Percentiles rank a stretch among this genome's conserved stretches.
phyloP scores from a whole-genome alignment of 2,888 invertebrate genomes.

The Baccha elongata region DNA sequence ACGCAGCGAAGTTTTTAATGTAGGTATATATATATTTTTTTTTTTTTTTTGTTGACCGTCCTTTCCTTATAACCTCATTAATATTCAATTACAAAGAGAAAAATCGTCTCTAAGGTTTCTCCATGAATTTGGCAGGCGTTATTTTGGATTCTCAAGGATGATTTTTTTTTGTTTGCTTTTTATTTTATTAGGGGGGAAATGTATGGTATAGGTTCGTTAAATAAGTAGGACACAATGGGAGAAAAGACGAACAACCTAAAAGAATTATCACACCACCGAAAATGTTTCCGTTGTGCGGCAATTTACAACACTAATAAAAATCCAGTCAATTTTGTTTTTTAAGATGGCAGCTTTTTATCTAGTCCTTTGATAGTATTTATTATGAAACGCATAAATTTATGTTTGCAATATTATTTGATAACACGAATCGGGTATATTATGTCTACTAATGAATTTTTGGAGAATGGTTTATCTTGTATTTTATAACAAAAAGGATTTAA shows the following conservation, averaged over 20 bases:
- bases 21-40: not conserved
- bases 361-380: constrained; percentile 51
- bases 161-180: not conserved
- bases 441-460: constrained; percentile 52
- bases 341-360: constrained; percentile 47
- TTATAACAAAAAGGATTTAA: too few relatives aligned
- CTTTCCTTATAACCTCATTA: constrained; percentile 52
- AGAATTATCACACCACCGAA: constrained; percentile 51
- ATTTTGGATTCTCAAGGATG: constrained; percentile 6
- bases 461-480: constrained; percentile 5
- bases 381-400: constrained; percentile 60
- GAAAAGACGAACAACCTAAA: constrained; percentile 8
- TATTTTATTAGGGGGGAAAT: not conserved
- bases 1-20: constrained; percentile 22
- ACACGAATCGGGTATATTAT: constrained; percentile 36
- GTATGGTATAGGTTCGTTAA: too few relatives aligned
- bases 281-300: not conserved
- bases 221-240: not conserved
- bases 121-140: constrained; percentile 35
- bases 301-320: constrained; percentile 4
- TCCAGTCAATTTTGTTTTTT: constrained; percentile 24
- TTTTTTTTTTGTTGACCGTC: constrained; percentile 26
- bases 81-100: constrained; percentile 61
- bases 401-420: constrained; percentile 32
- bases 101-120: constrained; percentile 27